Evolutionary conservation across 2,797 vertebrate species (phyloP).

Genomic region (Buphagus erythrorhynchus): DNA sequence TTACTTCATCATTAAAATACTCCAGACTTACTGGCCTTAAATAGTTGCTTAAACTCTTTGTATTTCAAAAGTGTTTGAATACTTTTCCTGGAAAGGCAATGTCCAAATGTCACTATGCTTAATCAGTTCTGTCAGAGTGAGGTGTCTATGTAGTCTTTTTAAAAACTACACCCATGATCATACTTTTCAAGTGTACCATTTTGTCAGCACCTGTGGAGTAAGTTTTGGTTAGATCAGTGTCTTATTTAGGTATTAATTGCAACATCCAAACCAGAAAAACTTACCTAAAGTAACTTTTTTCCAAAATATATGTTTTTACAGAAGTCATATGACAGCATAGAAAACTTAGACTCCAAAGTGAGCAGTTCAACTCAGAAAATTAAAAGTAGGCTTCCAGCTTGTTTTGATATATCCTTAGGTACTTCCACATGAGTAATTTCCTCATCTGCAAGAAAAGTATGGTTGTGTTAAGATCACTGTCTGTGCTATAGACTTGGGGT

Average conservation of each 20-base stretch:
- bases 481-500: not conserved
- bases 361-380: not conserved
- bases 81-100: not conserved
- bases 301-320: not conserved
- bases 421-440: not conserved
- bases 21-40: constrained; percentile 28
- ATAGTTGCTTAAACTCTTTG: constrained; percentile 7
- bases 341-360: not conserved
- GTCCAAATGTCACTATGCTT: not conserved
- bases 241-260: not conserved
- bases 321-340: not conserved
- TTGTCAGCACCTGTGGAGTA: not conserved
- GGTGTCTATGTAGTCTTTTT: not conserved
- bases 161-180: not conserved
- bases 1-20: constrained; percentile 16
- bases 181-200: not conserved
- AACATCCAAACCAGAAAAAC: not conserved
- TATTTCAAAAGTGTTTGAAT: not conserved
- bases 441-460: not conserved
- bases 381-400: not conserved
- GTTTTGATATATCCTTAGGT: not conserved
- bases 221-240: not conserved
- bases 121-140: not conserved
- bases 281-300: not conserved
- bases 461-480: not conserved